phyloP scores from a whole-genome alignment of 2,113 vertebrate genomes.

The Polypterus bichir region DNA sequence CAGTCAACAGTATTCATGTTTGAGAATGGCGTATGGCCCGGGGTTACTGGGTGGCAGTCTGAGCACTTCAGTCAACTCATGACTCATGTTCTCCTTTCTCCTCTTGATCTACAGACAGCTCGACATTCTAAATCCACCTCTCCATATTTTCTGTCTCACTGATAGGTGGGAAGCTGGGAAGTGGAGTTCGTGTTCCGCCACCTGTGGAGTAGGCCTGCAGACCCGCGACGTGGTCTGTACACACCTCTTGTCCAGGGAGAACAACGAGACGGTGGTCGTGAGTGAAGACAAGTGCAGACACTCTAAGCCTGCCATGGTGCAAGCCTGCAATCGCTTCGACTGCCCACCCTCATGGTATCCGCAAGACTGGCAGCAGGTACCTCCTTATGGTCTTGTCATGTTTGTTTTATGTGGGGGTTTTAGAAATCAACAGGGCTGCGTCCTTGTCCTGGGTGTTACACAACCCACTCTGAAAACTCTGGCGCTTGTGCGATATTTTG shows the following conservation, averaged over 20 bases:
- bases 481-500: no score
- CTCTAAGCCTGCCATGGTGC: conserved; percentile 64
- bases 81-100: no score
- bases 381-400: no score
- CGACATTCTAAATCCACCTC: no score
- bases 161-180: conserved; percentile 77
- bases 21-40: no score
- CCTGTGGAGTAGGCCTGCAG: conserved; percentile 82
- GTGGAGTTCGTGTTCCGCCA: conserved; percentile 82
- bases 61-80: no score
- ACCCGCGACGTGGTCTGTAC: conserved; percentile 71
- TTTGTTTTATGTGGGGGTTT: neutral
- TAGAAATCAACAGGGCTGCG: neutral
- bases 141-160: conserved; percentile 19
- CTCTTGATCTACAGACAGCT: no score
- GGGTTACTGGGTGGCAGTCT: no score
- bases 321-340: conserved; percentile 87
- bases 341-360: conserved; percentile 83
- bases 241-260: conserved; percentile 56
- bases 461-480: no score
- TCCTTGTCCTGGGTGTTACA: neutral
- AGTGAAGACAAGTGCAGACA: conserved; percentile 62
- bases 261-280: conserved; percentile 56
- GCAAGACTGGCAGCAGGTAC: conserved; percentile 71
- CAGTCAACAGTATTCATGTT: no score